Evolutionary conservation across 1,140 invertebrate species (phyloP).

Genomic region (Drosophila teissieri): DNA sequence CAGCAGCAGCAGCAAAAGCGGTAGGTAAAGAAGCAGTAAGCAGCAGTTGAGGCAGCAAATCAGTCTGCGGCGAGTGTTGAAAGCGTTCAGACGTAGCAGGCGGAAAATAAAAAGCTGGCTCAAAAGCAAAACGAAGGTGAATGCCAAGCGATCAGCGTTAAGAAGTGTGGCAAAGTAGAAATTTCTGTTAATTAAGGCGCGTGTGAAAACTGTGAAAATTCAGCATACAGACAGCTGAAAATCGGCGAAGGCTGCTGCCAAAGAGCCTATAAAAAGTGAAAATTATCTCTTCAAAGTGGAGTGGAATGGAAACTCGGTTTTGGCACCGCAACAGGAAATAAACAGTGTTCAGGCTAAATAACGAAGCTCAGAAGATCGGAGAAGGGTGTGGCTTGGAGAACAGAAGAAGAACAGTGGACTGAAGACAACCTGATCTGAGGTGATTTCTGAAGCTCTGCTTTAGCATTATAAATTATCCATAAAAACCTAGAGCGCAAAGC

Average conservation of each 20-base stretch:
- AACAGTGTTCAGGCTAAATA: conserved; percentile 4
- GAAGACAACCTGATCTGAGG: conserved; percentile 39
- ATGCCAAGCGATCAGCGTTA: not conserved
- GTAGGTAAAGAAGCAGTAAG: conserved; percentile 39
- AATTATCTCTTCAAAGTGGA: conserved; percentile 59
- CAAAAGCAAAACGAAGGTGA: conserved; percentile 25
- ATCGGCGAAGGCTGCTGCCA: conserved; percentile 1
- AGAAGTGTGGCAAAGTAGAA: conserved; percentile 65
- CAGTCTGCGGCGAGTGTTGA: conserved; percentile 79
- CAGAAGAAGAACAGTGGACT: conserved; percentile 20
- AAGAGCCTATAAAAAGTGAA: conserved; percentile 69
- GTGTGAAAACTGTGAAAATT: conserved; percentile 77
- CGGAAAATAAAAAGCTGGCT: conserved; percentile 33
- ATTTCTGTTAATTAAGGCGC: conserved; percentile 64
- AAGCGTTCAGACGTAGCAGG: conserved; percentile 75
- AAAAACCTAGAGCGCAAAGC: conserved; percentile 39
- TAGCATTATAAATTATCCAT: conserved; percentile 72
- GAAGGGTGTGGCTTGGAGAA: conserved; percentile 16
- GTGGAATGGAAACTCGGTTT: conserved; percentile 48
- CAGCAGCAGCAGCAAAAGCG: conserved; percentile 6
- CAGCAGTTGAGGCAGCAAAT: conserved; percentile 49
- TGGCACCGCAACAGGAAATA: conserved; percentile 56
- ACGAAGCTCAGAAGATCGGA: not conserved
- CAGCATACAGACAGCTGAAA: conserved; percentile 42
- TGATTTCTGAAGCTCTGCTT: conserved; percentile 65